Evolutionary conservation across 2,113 vertebrate genomes (phyloP), one percentile per base, ranked within the genome.

Genomic region (Aspiorhynchus laticeps): DNA sequence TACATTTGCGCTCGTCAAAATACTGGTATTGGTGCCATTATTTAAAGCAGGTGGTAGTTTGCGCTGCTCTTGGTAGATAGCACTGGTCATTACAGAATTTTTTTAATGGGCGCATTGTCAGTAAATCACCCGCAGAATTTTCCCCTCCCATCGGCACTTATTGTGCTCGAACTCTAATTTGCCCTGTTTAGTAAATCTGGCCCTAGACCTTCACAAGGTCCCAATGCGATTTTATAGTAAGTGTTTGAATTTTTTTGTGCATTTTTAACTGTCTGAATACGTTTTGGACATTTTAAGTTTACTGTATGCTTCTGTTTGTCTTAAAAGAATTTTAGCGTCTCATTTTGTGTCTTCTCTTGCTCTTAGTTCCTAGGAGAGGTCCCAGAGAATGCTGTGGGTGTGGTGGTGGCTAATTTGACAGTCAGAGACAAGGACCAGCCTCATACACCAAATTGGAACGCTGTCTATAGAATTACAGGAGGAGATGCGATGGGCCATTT

Each of bases 401-500:
- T 95, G 0, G 96, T 98, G 85, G 97, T 99, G 26, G 97, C 97
- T 19, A 99, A 99, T 90, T 93, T 99, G 90, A 98, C 97, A 0
- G 97, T 99, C 90, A 91, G 97, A 91, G 98, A 99, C 94, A 91
- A 97, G 78, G 98, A 99, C 89, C 98, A 99, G 94, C 97, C 98
- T 0, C 97, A 97, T 93, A 98, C 97, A 0, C 95, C 97, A 8
- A 99, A 99, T 95, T 99, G 98, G 98, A 99, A 98, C 0, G 97
- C 97, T 0, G 92, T 98, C 15, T 99, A 99, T 92, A 96, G 97
- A 76, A 98, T 99, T 53, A 96, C 99, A 90, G 98, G 97, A 0
- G 98, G 98, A 77, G 98, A 99, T 93, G 96, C 97, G 46, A 94
- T 96, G 0, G 96, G 97, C 7, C 98, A 99, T 91, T 99, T 99